phyloP scores from a whole-genome alignment of 1,140 invertebrate species.

The Planococcus citri region DNA sequence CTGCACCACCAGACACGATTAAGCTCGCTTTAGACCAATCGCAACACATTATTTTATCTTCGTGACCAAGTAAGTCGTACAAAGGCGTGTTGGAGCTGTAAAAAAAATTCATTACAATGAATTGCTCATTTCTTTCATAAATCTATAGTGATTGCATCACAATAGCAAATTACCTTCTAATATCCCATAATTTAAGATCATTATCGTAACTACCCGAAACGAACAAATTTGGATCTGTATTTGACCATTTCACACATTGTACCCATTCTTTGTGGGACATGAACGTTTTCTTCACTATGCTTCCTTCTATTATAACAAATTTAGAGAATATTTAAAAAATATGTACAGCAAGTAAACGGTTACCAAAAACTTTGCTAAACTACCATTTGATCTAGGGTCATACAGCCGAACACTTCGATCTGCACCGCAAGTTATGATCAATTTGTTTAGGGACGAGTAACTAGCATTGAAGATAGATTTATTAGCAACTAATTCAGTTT shows the following conservation, averaged over 20 bases:
- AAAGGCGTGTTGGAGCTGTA: constrained; percentile 78
- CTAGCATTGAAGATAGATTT: constrained; percentile 84
- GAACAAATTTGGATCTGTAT: constrained; percentile 70
- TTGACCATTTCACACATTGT: constrained; percentile 77
- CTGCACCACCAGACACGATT: constrained; percentile 82
- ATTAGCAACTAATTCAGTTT: constrained; percentile 68
- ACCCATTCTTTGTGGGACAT: constrained; percentile 89
- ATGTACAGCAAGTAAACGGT: too few species aligned
- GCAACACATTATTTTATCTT: constrained; percentile 84
- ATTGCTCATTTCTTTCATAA: too few species aligned
- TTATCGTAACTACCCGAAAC: constrained; percentile 87
- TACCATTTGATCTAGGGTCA: constrained; percentile 78
- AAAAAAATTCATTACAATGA: constrained; percentile 28
- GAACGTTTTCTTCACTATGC: constrained; percentile 73
- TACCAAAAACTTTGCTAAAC: too few species aligned
- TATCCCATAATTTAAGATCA: constrained; percentile 90
- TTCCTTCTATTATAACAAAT: constrained; percentile 49
- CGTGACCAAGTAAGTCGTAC: constrained; percentile 85
- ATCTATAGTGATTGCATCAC: too few species aligned
- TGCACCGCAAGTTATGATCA: constrained; percentile 72
- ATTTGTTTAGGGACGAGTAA: constrained; percentile 60
- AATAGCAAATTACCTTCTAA: constrained; percentile 51
- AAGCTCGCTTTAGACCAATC: constrained; percentile 82
- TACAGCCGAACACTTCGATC: constrained; percentile 76
- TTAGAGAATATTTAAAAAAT: too few species aligned